A percentile compares a stretch with the other conserved stretches of the same genome.
These are phyloP conservation scores for Corythornis madagascariensis DNA, from an alignment of 2,113 vertebrate genomes.

Conservation along the genomic window DNA sequence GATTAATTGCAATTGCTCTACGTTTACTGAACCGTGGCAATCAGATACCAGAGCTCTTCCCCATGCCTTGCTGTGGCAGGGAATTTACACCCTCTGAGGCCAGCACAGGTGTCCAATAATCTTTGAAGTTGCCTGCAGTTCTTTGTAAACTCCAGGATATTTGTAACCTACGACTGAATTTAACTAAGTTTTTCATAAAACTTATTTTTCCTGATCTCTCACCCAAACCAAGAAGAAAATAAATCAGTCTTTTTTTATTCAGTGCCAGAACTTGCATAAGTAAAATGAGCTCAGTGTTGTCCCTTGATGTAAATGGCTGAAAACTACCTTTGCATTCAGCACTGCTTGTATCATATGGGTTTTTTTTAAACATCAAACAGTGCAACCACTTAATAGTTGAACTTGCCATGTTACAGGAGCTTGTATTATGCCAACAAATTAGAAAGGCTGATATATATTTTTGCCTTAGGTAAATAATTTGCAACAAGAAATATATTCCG, in stretches of 20 bases:
- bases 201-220: not conserved
- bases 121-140: not conserved
- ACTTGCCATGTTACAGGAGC: not conserved
- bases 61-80: not conserved
- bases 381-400: not conserved
- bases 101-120: not conserved
- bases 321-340: not conserved
- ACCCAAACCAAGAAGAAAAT: not conserved
- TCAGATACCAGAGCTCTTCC: not conserved
- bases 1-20: conserved; percentile 46
- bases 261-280: not conserved
- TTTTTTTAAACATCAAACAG: not conserved
- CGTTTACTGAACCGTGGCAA: not conserved
- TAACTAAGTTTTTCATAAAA: not conserved
- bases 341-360: not conserved
- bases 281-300: not conserved
- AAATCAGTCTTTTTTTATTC: not conserved
- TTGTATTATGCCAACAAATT: not conserved
- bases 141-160: not conserved
- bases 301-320: not conserved
- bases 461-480: conserved; percentile 25
- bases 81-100: not conserved
- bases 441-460: not conserved
- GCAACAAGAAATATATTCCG: not conserved
- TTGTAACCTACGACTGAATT: not conserved